Base-by-base conservation (phyloP, 2,888 invertebrate species). In the Thysanoteuthis rhombus region DNA sequence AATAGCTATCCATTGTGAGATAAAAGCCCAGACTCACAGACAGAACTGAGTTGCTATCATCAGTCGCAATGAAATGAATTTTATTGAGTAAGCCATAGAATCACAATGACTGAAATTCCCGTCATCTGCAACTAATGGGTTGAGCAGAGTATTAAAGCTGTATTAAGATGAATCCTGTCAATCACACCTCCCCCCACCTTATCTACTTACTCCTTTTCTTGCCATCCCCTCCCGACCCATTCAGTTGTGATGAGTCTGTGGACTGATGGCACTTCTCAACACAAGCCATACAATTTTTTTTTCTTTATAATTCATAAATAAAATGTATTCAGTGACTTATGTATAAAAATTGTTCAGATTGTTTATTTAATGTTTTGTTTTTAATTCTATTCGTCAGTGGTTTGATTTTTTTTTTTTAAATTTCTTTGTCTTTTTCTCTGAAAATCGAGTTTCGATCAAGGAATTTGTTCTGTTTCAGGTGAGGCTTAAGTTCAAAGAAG, bases 291-390 rank as follows among this genome's bases (percentile, higher is more conserved):
- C 75, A n/a, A 12, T 12, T 75, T n/a, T 75, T 75, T 75, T 16
- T n/a, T 75, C n/a, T 36, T 75, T n/a, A 75, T 75, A 75, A 75
- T 75, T 75, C 75, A 75, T 75, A 75, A 75, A 75, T 75, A 75
- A 75, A 75, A 75, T 75, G 75, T 75, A 75, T n/a, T 75, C 75
- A 75, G 75, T 75, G 75, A 75, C 75, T 75, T 75, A 75, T 75
- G 75, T 75, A 75, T 75, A 75, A 75, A 75, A 47, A 75, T 10
- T 75, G n/a, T 75, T 75, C 75, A 75, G 75, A 75, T 75, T 75
- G 75, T 75, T 75, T 75, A 75, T 75, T 75, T 75, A 75, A 39
- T 4, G 92, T 92, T 39, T 45, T 45, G 40, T 39, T 38, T 28
- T 39, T 38, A 12, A 38, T 38, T 39, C 19, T 42, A 91, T 40